Evolutionary conservation across 2,888 invertebrate genomes (phyloP).

Genomic region (Monopis laevigella): DNA sequence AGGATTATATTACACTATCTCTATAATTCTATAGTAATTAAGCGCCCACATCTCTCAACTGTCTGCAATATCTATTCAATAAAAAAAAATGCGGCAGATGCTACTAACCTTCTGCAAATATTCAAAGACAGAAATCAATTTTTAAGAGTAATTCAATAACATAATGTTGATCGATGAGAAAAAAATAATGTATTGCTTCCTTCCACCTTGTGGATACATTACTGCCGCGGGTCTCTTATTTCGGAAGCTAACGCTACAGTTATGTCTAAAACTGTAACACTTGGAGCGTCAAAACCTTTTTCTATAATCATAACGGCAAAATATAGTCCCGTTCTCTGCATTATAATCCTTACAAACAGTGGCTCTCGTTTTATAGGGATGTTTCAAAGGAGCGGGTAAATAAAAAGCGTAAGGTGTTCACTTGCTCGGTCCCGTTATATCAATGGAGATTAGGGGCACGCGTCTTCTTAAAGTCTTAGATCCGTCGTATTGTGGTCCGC

Average conservation of each 20-base stretch:
- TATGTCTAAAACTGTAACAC: slow-evolving; percentile 61
- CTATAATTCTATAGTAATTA: slow-evolving; percentile 57
- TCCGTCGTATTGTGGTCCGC: slow-evolving; percentile 43
- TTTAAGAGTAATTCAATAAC: slow-evolving; percentile 64
- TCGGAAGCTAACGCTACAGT: slow-evolving; percentile 36
- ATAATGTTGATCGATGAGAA: slow-evolving; percentile 55
- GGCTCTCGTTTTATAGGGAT: slow-evolving; percentile 51
- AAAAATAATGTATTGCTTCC: slow-evolving; percentile 62
- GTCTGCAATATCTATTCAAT: too few relatives aligned
- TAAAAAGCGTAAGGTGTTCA: slow-evolving; percentile 58
- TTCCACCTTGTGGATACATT: slow-evolving; percentile 44
- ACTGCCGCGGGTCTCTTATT: slow-evolving; percentile 26
- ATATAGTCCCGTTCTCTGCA: slow-evolving; percentile 41
- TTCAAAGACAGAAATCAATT: slow-evolving; percentile 46
- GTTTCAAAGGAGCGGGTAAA: slow-evolving; percentile 32
- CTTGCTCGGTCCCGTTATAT: slow-evolving; percentile 54
- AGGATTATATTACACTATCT: slow-evolving; percentile 64
- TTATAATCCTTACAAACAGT: slow-evolving; percentile 46
- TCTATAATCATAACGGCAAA: slow-evolving; percentile 48
- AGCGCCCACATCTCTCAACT: slow-evolving; percentile 64
- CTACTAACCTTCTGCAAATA: slow-evolving; percentile 51
- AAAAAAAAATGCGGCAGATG: slow-evolving; percentile 55
- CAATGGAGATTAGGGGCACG: slow-evolving; percentile 64
- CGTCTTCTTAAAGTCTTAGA: slow-evolving; percentile 36
- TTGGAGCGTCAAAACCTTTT: slow-evolving; percentile 30